Base-by-base conservation (phyloP, 2,113 vertebrate genomes). In the Casuarius casuarius region DNA sequence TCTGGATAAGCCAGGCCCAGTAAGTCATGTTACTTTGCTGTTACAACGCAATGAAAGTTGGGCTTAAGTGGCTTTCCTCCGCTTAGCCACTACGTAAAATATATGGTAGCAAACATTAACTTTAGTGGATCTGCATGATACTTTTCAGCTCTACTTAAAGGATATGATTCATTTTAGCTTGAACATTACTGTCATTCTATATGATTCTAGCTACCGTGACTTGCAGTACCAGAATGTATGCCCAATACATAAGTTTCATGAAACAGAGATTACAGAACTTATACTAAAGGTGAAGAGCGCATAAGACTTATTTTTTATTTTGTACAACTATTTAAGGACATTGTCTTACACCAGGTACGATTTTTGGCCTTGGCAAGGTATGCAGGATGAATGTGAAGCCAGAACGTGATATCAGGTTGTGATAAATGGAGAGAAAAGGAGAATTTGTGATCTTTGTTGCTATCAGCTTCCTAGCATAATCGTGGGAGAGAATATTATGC, bases 341-440 rank as follows among this genome's bases (percentile, higher is more conserved):
- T 12, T 77, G 7, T 77, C 54, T 77, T 66, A 49, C 0, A 1
- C 31, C 21, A 84, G 10, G 3, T 76, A 66, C 19, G 0, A 0
- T 5, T 3, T 77, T 77, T 63, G 78, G 19, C 22, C 31, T 48
- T 71, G 48, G 25, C 17, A 87, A 15, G 21, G 1, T 61, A 42
- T 25, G 22, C 3, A 87, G 18, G 10, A 46, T 31, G 58, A 46
- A 83, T 84, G 15, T 54, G 28, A 84, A 91, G 58, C 40, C 5
- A 28, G 4, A 59, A 59, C 19, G 18, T 19, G 56, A 10, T 1
- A 0, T 49, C 29, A 58, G 31, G 29, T 56, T 51, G 9, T 18
- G 26, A 35, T 56, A 65, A 52, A 71, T 35, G 25, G 65, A 66
- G 8, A 51, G 68, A 82, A 73, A 7, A 33, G 2, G 85, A 79